phyloP scores from a whole-genome alignment of 2,888 invertebrate species.

The Sphinx pinastri region DNA sequence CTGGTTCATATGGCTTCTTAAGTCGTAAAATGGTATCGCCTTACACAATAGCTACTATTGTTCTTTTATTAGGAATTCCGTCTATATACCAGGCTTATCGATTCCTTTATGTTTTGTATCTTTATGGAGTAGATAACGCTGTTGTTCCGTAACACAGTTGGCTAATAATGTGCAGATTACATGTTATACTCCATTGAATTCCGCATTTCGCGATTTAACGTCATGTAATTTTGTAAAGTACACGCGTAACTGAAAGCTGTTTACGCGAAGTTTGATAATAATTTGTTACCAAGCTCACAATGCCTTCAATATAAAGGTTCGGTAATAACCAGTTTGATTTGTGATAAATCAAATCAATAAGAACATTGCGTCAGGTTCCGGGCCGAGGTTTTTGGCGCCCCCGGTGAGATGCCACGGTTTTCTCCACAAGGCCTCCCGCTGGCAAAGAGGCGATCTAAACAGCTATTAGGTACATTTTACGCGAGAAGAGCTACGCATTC shows the following conservation, averaged over 20 bases:
- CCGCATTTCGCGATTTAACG: conserved; percentile 31
- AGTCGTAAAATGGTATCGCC: conserved; percentile 79
- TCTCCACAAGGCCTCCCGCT: conserved; percentile 70
- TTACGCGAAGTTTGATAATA: background rate
- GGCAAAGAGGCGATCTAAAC: conserved; percentile 68
- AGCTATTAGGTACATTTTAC: conserved; percentile 76
- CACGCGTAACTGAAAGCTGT: background rate
- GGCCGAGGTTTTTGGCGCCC: conserved; percentile 52
- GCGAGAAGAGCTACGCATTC: conserved; percentile 66
- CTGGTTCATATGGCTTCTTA: conserved; percentile 76
- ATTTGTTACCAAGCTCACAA: background rate
- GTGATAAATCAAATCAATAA: conserved; percentile 67
- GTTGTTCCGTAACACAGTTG: conserved; percentile 26
- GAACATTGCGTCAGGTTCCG: conserved; percentile 69
- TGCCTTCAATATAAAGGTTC: background rate
- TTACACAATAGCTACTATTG: conserved; percentile 79
- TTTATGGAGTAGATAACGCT: conserved; percentile 4
- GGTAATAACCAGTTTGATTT: conserved; percentile 65
- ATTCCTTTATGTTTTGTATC: conserved; percentile 45
- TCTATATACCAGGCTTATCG: conserved; percentile 53
- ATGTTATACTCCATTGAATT: conserved; percentile 29
- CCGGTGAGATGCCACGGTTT: conserved; percentile 52
- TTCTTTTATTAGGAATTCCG: conserved; percentile 66
- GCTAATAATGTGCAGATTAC: conserved; percentile 34
- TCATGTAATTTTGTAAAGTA: conserved; percentile 24